phyloP scores from a whole-genome alignment of 2,797 vertebrate species.

The Hypotaenidia okinawae region DNA sequence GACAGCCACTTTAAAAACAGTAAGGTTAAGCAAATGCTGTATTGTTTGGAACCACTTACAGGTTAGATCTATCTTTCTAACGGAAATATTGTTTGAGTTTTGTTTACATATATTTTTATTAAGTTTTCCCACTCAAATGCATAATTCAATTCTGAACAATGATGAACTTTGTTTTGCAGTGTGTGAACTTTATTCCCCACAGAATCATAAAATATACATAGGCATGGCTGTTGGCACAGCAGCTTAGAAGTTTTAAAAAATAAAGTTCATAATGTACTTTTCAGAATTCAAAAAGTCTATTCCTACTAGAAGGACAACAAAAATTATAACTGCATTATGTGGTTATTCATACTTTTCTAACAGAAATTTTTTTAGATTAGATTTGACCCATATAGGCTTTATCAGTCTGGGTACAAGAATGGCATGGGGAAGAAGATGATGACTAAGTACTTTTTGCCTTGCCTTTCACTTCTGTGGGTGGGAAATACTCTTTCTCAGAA shows the following conservation, averaged over 20 bases:
- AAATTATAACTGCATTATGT: not conserved
- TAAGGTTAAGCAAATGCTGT: not conserved
- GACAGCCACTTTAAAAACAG: not conserved
- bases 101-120: not conserved
- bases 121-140: not conserved
- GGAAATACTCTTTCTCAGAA: not conserved
- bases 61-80: not conserved
- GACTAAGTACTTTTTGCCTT: not conserved
- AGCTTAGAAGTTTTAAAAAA: not conserved
- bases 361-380: not conserved
- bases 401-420: not conserved
- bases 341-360: not conserved
- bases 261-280: not conserved
- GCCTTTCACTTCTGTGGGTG: not conserved
- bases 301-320: not conserved
- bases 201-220: not conserved
- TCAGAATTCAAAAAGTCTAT: not conserved
- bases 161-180: not conserved
- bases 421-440: not conserved
- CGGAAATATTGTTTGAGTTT: not conserved
- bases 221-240: not conserved
- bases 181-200: not conserved
- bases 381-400: not conserved
- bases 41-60: not conserved
- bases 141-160: not conserved